Base-by-base conservation (phyloP, 2,888 invertebrate genomes). In the Pterostichus niger region DNA sequence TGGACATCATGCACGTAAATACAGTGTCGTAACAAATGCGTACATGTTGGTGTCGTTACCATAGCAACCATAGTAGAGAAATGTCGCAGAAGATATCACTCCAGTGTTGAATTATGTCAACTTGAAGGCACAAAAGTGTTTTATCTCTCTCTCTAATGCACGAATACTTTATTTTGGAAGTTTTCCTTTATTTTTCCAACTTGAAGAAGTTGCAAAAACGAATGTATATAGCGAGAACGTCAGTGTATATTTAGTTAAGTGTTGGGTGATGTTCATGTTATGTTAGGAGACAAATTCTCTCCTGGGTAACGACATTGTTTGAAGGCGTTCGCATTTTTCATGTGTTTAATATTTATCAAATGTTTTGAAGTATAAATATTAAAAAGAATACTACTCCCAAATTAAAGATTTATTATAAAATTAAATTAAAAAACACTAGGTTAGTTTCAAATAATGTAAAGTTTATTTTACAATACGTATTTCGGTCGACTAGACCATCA, bases 71-170 rank as follows among this genome's bases (percentile, higher is more conserved):
- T 17, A 44, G 2, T 78, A 59, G 44, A 40, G 56, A 78, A 44
- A 78, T 61, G 78, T 78, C 78, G 40, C 46, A 44, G 46, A 46
- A 78, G 59, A 78, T 78, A 78, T 78, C 78, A 61, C 44, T 61
- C 56, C 59, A 6, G 44, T 78, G 78, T 78, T 78, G 78, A 78
- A 78, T 77, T 77, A 77, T 77, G 77, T 77, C 77, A 56, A 77
- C 56, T 59, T 77, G 77, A 77, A 54, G 44, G 17, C 59, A 61
- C 31, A 44, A 9, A n/a, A 78, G 24, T 46, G 40, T 59, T 61
- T 76, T 61, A 78, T 78, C 77, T 59, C 40, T 44, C 40, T 44
- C 44, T 59, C 77, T 17, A 35, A 13, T 17, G 40, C 44, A 77
- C 40, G 77, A 59, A 44, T 56, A 59, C 54, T 77, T 77, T 77